Base-by-base conservation (phyloP, 2,113 vertebrate genomes). In the Thalassoma bifasciatum region DNA sequence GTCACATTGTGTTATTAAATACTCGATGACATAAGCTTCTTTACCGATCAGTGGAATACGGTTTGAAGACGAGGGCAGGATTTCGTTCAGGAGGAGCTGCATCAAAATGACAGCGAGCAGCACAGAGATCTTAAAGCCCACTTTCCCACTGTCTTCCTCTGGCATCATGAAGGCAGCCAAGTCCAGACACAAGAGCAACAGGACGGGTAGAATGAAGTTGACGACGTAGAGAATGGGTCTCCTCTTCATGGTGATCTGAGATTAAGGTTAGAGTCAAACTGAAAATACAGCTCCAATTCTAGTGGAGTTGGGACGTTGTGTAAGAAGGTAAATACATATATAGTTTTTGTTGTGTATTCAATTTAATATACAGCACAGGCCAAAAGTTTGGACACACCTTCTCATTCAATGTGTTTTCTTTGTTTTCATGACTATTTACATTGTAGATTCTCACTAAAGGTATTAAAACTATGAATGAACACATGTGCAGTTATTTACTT, bases 151-250 rank as follows among this genome's bases (percentile, higher is more conserved):
- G 0, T 90, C 85, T 2, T 40, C 68, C 60, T 94, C 92, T 26
- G 94, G 89, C 53, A 95, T 93, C 3, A 94, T 85, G 83, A 95
- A 53, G 64, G 95, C 93, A 12, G 91, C 80, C 81, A 95, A 71
- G 34, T 96, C 95, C 90, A 96, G 83, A 58, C 85, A 49, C 9
- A 95, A 75, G 69, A 96, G 91, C 66, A 92, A 91, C 0, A 94
- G 69, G 0, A 94, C 66, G 0, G 95, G 95, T 19, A 95, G 46
- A 61, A 96, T 78, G 81, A 96, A 91, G 88, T 94, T 95, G 52
- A 92, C 58, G 0, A 95, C 30, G 5, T 96, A 94, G 26, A 96
- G 90, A 5, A 82, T 66, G 1, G 94, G 85, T 22, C 86, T 75
- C 56, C 94, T 90, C 75, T 88, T 75, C 76, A 96, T 93, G 68